Evolutionary conservation across 2,888 invertebrate genomes (phyloP).

Genomic region (Onchidella celtica): DNA sequence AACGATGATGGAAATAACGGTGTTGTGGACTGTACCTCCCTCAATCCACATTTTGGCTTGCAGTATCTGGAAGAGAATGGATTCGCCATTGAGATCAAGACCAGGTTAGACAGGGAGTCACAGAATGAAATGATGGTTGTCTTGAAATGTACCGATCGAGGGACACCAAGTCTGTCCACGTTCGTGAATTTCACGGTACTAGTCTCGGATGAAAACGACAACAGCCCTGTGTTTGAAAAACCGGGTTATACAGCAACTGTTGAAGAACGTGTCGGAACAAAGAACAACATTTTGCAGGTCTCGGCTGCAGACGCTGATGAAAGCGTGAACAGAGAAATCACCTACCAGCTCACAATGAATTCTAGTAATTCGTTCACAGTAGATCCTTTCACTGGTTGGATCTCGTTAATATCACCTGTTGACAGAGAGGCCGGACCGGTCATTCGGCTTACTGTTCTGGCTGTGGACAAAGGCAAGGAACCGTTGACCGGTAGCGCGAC

Average conservation of each 20-base stretch:
- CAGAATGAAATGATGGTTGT: slow-evolving; percentile 53
- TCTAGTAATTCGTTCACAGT: slow-evolving; percentile 50
- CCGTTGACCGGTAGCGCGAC: slow-evolving; percentile 52
- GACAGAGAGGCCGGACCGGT: slow-evolving; percentile 53
- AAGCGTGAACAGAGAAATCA: slow-evolving; percentile 54
- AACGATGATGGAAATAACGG: slow-evolving; percentile 65
- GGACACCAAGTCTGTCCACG: slow-evolving; percentile 56
- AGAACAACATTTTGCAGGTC: slow-evolving; percentile 56
- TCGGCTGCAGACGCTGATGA: slow-evolving; percentile 60
- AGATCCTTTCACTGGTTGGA: slow-evolving; percentile 52
- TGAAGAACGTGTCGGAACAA: slow-evolving; percentile 58
- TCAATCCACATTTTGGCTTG: slow-evolving; percentile 52
- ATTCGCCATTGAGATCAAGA: slow-evolving; percentile 52
- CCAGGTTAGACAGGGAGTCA: slow-evolving; percentile 59
- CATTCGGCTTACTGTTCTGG: slow-evolving; percentile 51
- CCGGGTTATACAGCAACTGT: slow-evolving; percentile 54
- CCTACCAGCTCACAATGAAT: slow-evolving; percentile 53
- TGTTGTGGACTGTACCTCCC: slow-evolving; percentile 58
- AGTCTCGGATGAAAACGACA: slow-evolving; percentile 65
- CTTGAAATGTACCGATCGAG: slow-evolving; percentile 60
- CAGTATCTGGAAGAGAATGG: slow-evolving; percentile 51
- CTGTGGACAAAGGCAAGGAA: slow-evolving; percentile 52
- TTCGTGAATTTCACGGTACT: slow-evolving; percentile 54
- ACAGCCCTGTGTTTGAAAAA: slow-evolving; percentile 58
- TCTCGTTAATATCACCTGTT: slow-evolving; percentile 44